phyloP scores from a whole-genome alignment of 2,113 vertebrate genomes.

The Aix galericulata region DNA sequence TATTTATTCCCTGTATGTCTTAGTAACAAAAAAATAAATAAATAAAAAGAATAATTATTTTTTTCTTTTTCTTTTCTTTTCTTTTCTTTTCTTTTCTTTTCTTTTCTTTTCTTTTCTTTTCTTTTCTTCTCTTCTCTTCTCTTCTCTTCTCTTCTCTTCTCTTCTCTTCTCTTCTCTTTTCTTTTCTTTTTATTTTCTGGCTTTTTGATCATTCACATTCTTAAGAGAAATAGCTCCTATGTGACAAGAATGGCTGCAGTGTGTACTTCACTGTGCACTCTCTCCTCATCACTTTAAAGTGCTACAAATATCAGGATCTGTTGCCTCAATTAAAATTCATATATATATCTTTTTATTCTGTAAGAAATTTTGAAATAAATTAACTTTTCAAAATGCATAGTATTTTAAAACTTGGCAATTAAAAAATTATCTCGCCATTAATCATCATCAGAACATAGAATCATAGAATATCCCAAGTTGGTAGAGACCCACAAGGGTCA shows the following conservation, averaged over 20 bases:
- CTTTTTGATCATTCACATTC: background rate
- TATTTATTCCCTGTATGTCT: background rate
- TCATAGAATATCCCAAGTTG: no score
- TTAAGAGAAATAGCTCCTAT: background rate
- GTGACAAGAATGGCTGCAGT: background rate
- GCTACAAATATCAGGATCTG: background rate
- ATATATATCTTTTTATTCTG: background rate
- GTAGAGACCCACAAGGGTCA: no score
- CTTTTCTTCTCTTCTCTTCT: no score
- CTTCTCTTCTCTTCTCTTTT: no score
- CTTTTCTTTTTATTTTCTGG: background rate
- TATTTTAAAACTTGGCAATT: background rate
- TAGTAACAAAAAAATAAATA: background rate
- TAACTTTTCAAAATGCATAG: background rate
- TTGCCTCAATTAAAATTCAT: background rate
- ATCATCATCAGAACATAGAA: background rate
- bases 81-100: no score
- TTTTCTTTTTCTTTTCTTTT: no score
- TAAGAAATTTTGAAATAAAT: background rate
- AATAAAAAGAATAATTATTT: background rate
- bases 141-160: no score
- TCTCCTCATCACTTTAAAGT: background rate
- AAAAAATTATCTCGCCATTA: background rate
- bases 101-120: no score
- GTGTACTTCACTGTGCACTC: background rate